These are phyloP conservation scores for Cardiocondyla obscurior DNA, from an alignment of 1,140 invertebrate genomes.

Conservation along the genomic window DNA sequence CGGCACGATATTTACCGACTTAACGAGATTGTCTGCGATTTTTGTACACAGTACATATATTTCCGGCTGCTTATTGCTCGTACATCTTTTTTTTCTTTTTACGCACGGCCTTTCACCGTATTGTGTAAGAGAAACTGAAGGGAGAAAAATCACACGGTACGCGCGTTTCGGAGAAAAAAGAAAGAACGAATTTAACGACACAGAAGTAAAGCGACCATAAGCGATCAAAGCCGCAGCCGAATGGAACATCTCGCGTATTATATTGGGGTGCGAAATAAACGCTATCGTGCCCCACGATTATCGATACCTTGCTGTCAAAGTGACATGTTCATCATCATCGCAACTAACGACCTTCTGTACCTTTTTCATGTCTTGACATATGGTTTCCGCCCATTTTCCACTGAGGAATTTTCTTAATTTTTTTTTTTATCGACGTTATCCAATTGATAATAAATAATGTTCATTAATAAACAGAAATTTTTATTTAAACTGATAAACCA, in stretches of 20 bases:
- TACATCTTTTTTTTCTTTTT: not conserved
- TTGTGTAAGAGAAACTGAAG: not conserved
- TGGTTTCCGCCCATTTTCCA: not conserved
- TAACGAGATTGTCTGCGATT: not conserved
- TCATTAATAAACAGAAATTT: not conserved
- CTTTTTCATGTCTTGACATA: conserved; percentile 1
- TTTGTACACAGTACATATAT: not conserved
- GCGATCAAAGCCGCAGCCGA: conserved; percentile 54
- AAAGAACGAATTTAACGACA: conserved; percentile 71
- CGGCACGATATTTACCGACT: not conserved
- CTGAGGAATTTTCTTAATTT: not conserved
- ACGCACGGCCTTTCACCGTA: not conserved
- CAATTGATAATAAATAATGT: not conserved
- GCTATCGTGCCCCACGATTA: conserved; percentile 62
- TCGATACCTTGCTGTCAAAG: conserved; percentile 46
- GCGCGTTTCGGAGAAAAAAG: conserved; percentile 35
- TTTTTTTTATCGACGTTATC: not conserved
- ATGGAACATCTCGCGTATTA: conserved; percentile 40
- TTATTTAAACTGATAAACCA: not conserved
- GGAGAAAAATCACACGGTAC: conserved; percentile 41
- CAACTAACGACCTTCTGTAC: not conserved
- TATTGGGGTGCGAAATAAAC: conserved; percentile 66
- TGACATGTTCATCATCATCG: conserved; percentile 75
- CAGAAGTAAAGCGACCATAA: conserved; percentile 74
- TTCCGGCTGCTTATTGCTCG: not conserved